A percentile compares a stretch with the other conserved stretches of the same genome.
Evolutionary conservation across 2,113 vertebrate species (phyloP).

Genomic region (Bubo bubo): DNA sequence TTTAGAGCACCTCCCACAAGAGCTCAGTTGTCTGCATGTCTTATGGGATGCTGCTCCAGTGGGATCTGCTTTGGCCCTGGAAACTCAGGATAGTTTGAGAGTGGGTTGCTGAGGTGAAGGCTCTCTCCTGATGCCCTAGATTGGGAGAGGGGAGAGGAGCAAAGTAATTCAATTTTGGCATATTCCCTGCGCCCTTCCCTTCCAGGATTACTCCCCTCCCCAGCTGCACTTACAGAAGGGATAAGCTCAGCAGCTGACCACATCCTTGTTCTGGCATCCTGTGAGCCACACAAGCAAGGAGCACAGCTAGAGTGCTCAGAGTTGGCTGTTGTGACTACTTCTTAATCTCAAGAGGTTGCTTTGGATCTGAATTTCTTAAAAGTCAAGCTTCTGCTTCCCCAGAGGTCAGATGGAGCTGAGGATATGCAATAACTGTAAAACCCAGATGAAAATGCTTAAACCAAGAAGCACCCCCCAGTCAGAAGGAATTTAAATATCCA

Average conservation of each 20-base stretch:
- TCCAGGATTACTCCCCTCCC: background rate
- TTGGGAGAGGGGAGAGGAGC: background rate
- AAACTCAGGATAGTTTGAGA: background rate
- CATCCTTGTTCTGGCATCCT: background rate
- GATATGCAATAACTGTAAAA: background rate
- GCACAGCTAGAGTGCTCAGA: background rate
- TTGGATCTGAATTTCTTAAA: background rate
- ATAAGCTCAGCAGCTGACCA: background rate
- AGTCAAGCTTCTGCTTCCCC: background rate
- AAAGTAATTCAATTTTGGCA: background rate
- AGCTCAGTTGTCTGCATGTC: background rate
- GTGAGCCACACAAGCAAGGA: background rate
- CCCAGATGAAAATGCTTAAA: background rate
- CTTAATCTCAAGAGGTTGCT: background rate
- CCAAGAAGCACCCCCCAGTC: background rate
- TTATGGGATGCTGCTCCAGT: background rate
- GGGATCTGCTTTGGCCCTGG: background rate
- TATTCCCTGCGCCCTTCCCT: background rate
- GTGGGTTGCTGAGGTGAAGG: background rate
- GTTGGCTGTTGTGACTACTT: background rate
- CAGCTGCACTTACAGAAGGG: background rate
- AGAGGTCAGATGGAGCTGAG: background rate
- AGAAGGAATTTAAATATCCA: background rate
- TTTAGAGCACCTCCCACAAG: conserved; percentile 7
- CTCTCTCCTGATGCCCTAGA: background rate